These are phyloP conservation scores for Beroe forskalii DNA, from an alignment of 37 sponge, comb jelly and placozoan genomes.

Conservation along the genomic window DNA sequence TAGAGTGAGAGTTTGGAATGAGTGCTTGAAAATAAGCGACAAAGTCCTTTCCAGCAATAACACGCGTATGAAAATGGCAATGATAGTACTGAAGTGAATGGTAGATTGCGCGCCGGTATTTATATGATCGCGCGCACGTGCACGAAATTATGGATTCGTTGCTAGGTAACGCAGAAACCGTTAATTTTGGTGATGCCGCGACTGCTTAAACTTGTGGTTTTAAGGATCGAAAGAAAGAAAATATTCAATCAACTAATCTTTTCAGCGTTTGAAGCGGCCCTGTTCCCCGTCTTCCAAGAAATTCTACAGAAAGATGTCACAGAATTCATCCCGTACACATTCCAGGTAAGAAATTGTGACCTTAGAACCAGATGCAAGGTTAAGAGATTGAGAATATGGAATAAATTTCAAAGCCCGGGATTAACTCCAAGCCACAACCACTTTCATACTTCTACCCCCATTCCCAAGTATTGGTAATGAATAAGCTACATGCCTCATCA, in stretches of 20 bases:
- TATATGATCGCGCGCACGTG: neutral
- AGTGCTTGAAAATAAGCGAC: neutral
- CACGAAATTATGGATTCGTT: neutral
- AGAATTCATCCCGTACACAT: constrained; percentile 95
- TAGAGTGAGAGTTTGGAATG: too few relatives aligned
- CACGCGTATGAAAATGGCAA: neutral
- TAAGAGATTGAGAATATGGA: too few relatives aligned
- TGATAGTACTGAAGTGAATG: neutral
- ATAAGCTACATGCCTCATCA: too few relatives aligned
- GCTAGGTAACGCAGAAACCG: neutral
- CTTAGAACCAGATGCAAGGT: too few relatives aligned
- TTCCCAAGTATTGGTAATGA: too few relatives aligned
- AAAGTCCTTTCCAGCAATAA: neutral
- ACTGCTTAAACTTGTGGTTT: too few relatives aligned
- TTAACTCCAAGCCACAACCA: too few relatives aligned
- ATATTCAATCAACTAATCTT: too few relatives aligned
- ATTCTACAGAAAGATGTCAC: constrained; percentile 76
- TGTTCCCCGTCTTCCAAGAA: constrained; percentile 87
- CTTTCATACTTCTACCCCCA: too few relatives aligned
- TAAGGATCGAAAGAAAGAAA: too few relatives aligned
- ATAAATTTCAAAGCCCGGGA: too few relatives aligned
- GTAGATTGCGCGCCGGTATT: neutral
- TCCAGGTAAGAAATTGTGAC: constrained; percentile 34
- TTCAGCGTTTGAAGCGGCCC: constrained; percentile 72
- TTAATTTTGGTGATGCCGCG: too few relatives aligned